Conservation (phyloP, 2,113 vertebrate genomes). For the Diglossa brunneiventris region DNA sequence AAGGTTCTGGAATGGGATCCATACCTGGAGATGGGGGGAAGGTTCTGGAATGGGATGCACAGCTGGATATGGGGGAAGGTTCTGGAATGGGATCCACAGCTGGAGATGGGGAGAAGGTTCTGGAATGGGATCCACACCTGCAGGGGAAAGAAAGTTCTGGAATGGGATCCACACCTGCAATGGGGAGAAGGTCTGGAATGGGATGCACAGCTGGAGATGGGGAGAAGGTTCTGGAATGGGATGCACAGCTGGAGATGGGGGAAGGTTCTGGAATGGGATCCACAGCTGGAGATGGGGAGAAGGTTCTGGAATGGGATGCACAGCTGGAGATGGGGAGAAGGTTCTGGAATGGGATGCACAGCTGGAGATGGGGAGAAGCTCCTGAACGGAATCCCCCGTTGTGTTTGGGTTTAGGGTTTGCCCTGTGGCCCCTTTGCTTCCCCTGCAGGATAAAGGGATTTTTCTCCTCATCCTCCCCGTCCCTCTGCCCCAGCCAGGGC, state of each 20-base stretch:
- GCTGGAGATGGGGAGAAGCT: not conserved
- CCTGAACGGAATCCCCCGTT: too few relatives aligned
- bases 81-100: not conserved
- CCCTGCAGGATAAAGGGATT: too few relatives aligned
- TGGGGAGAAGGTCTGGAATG: not conserved
- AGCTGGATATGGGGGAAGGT: not conserved
- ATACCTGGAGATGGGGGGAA: not conserved
- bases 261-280: not conserved
- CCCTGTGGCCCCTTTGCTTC: too few relatives aligned
- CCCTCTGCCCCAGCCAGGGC: too few relatives aligned
- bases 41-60: not conserved
- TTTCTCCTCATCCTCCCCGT: too few relatives aligned
- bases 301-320: not conserved
- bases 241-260: not conserved
- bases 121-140: not conserved
- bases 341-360: not conserved
- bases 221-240: not conserved
- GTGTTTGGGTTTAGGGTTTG: too few relatives aligned
- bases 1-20: not conserved
- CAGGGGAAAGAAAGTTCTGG: not conserved
- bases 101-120: not conserved
- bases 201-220: not conserved
- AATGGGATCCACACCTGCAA: not conserved
- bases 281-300: not conserved
- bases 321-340: accelerated